Conservation (phyloP, 2,113 vertebrate genomes). For the Syngnathus floridae region DNA sequence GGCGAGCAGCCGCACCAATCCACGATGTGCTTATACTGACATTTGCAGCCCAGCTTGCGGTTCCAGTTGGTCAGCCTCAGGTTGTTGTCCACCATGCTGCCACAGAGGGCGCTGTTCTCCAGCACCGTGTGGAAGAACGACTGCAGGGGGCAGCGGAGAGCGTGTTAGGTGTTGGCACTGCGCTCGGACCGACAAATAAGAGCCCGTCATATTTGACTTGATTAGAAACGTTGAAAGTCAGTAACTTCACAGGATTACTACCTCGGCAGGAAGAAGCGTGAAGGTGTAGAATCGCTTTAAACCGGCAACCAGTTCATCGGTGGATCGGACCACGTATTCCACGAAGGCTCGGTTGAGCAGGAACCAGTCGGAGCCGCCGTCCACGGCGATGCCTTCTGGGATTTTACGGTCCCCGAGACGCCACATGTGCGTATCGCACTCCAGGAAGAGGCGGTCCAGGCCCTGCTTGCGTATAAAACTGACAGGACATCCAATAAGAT, state of each 20-base stretch:
- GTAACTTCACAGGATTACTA: conserved; percentile 42
- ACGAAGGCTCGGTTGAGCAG: conserved; percentile 90
- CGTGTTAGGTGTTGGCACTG: not conserved
- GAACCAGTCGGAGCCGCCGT: conserved; percentile 97
- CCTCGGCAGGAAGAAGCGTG: conserved; percentile 93
- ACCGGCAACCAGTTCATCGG: conserved; percentile 83
- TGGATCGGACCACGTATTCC: conserved; percentile 87
- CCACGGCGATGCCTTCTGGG: conserved; percentile 87
- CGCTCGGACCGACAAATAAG: too few relatives aligned
- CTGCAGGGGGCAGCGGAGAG: conserved; percentile 40
- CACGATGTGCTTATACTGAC: conserved; percentile 92
- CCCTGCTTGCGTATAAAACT: conserved; percentile 98
- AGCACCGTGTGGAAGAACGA: conserved; percentile 87
- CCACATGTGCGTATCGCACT: conserved; percentile 98
- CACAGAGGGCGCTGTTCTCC: conserved; percentile 84
- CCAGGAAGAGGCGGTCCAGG: conserved; percentile 91
- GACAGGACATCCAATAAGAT: not conserved
- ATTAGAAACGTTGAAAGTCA: too few relatives aligned
- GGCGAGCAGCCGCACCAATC: conserved; percentile 94
- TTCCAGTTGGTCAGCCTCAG: conserved; percentile 92
- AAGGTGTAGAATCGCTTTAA: conserved; percentile 95
- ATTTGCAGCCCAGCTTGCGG: conserved; percentile 89
- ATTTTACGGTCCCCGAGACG: conserved; percentile 92
- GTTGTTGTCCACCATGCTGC: conserved; percentile 92
- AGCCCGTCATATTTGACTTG: too few relatives aligned